A percentile compares a stretch with the other conserved stretches of the same genome.
These are phyloP conservation scores for Centruroides sculpturatus DNA, from an alignment of 1,140 invertebrate genomes.

Conservation along the genomic window DNA sequence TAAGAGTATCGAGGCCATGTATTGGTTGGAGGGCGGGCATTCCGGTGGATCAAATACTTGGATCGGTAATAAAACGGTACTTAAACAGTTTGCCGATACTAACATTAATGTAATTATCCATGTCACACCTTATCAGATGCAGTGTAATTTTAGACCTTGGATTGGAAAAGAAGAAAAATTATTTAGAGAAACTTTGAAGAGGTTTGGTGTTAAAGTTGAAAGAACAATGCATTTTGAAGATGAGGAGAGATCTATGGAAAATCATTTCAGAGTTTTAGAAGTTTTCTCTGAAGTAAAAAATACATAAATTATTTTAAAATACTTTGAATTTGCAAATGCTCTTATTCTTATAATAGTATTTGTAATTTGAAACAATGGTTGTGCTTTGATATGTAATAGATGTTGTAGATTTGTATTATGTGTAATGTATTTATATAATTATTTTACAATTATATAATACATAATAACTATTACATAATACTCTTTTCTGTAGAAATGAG, in stretches of 20 bases:
- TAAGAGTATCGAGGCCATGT: constrained; percentile 42
- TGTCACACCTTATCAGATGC: constrained; percentile 66
- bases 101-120: constrained; percentile 53
- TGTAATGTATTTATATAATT: too few relatives aligned
- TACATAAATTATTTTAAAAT: too few relatives aligned
- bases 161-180: constrained; percentile 61
- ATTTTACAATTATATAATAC: too few relatives aligned
- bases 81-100: constrained; percentile 51
- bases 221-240: constrained; percentile 49
- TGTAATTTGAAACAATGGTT: too few relatives aligned
- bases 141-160: constrained; percentile 57
- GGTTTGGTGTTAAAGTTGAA: constrained; percentile 43
- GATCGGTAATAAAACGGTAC: constrained; percentile 53
- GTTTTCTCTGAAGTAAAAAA: constrained; percentile 19
- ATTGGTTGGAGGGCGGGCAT: constrained; percentile 78
- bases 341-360: too few relatives aligned
- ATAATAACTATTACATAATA: too few relatives aligned
- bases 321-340: too few relatives aligned
- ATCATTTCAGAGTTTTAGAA: constrained; percentile 52
- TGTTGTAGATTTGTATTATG: too few relatives aligned
- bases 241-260: constrained; percentile 41
- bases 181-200: constrained; percentile 49
- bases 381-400: too few relatives aligned
- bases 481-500: too few relatives aligned
- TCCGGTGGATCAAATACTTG: constrained; percentile 65